Percentiles rank a stretch among this genome's conserved stretches.
These are phyloP conservation scores for Carlito syrichta DNA, from an alignment of 2,113 vertebrate species.

Conservation along the genomic window DNA sequence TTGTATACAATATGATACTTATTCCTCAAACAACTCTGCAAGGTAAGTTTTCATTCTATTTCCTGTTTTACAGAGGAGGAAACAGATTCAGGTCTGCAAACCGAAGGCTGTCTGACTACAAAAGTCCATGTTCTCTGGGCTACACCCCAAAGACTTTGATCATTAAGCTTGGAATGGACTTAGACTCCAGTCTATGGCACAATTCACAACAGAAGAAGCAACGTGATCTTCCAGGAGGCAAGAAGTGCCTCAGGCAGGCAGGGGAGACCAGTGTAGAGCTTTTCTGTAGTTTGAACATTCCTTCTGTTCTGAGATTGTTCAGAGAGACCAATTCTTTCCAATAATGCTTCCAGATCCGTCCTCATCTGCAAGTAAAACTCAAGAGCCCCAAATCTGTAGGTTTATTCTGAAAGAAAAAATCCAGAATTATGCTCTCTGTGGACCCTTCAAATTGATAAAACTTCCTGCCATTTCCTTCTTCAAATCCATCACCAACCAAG, in stretches of 20 bases:
- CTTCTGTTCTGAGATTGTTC: background rate
- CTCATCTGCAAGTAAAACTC: background rate
- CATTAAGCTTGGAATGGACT: background rate
- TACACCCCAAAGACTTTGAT: background rate
- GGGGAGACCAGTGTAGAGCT: background rate
- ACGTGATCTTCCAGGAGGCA: background rate
- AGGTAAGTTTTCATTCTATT: background rate
- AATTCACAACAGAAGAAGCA: background rate
- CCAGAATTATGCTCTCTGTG: background rate
- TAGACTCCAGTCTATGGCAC: background rate
- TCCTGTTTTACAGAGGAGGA: background rate
- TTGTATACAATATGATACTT: background rate
- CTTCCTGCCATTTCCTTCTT: background rate
- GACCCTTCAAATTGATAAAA: background rate
- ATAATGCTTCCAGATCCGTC: background rate
- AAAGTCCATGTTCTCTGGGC: background rate
- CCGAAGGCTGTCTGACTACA: background rate
- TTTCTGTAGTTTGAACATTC: background rate
- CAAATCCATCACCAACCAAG: background rate
- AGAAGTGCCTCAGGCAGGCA: background rate
- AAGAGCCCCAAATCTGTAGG: background rate
- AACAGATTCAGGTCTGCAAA: constrained; percentile 20
- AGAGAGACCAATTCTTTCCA: background rate
- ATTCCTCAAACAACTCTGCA: background rate
- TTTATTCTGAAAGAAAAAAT: background rate